Evolutionary conservation across 2,888 invertebrate genomes (phyloP).

Genomic region (Acanthoscelides obtectus): DNA sequence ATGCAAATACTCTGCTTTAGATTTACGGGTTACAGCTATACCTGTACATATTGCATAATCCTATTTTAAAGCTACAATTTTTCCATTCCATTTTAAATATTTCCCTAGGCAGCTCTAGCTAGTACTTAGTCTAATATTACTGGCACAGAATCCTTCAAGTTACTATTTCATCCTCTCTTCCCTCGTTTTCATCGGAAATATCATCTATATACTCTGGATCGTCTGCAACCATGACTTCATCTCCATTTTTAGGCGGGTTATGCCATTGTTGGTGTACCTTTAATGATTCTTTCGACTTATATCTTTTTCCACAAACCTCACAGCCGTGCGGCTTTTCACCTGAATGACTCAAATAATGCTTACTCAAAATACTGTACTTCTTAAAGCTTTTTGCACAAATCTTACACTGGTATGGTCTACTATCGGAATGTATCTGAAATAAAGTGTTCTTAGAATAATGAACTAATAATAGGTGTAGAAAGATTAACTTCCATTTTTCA

Average conservation of each 20-base stretch:
- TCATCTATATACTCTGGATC: background rate
- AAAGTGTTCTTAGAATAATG: background rate
- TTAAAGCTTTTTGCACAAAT: conserved; percentile 24
- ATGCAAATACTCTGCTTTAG: too few species aligned
- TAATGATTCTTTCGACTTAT: conserved; percentile 23
- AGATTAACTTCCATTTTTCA: too few species aligned
- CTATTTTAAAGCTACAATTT: too few species aligned
- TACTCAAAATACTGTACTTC: conserved; percentile 24
- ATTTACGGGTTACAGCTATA: too few species aligned
- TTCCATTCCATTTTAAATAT: too few species aligned
- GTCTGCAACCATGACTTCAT: background rate
- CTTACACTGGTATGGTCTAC: conserved; percentile 23
- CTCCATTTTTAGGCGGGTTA: background rate
- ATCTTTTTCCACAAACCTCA: conserved; percentile 21
- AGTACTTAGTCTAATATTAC: background rate
- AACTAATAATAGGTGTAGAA: too few species aligned
- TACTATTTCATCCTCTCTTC: background rate
- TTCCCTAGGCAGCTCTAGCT: background rate
- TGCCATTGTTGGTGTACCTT: conserved; percentile 14
- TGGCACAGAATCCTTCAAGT: background rate
- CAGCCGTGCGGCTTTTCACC: conserved; percentile 17
- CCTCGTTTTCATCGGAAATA: background rate
- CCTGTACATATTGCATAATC: too few species aligned
- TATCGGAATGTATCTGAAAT: conserved; percentile 17
- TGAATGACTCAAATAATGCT: conserved; percentile 24